These are phyloP conservation scores for Panzeria rudis DNA, from an alignment of 2,888 invertebrate species.

Conservation along the genomic window DNA sequence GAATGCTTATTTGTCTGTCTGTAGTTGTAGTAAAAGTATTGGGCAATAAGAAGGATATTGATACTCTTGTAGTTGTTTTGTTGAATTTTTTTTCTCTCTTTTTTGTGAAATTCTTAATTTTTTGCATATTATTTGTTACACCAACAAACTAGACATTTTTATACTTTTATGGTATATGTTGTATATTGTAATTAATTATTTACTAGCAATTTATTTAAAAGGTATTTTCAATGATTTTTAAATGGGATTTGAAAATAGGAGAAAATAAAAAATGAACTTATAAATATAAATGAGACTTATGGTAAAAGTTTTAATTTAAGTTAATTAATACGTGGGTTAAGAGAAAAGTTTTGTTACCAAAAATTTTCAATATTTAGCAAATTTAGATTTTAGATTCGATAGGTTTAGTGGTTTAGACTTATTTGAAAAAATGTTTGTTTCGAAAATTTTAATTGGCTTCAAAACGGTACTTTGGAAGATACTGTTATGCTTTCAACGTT, in stretches of 20 bases:
- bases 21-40: constrained; percentile 21
- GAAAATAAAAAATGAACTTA: constrained; percentile 8
- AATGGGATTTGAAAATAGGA: constrained; percentile 38
- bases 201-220: constrained; percentile 63
- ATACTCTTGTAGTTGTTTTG: neutral
- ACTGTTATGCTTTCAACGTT: too few species aligned
- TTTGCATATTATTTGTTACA: neutral
- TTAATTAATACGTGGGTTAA: constrained; percentile 45
- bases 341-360: constrained; percentile 15
- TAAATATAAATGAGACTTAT: constrained; percentile 46
- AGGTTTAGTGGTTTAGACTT: too few species aligned
- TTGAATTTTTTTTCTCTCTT: constrained; percentile 1
- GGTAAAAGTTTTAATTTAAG: neutral
- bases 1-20: constrained; percentile 9
- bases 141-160: constrained; percentile 1
- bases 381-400: too few species aligned
- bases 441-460: too few species aligned
- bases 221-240: constrained; percentile 52
- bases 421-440: too few species aligned
- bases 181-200: constrained; percentile 63
- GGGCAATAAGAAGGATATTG: constrained; percentile 40
- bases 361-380: neutral
- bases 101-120: constrained; percentile 43
- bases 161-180: constrained; percentile 16
- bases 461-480: too few species aligned